A percentile compares a stretch with the other conserved stretches of the same genome.
phyloP scores from a whole-genome alignment of 2,797 vertebrate genomes.

The Semotilus atromaculatus region DNA sequence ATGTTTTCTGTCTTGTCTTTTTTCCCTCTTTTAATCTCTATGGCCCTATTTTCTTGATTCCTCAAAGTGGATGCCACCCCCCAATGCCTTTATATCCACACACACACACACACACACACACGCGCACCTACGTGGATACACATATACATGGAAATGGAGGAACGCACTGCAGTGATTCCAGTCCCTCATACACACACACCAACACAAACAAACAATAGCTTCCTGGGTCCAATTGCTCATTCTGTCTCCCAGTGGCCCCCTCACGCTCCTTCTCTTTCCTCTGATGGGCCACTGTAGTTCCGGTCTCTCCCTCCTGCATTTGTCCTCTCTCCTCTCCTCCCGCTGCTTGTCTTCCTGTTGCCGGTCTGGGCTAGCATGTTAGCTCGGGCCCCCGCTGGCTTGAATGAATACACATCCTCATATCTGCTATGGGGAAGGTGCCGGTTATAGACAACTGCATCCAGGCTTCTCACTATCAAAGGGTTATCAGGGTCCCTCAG shows the following conservation, averaged over 20 bases:
- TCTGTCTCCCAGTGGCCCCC: slow-evolving; percentile 41
- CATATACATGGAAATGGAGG: slow-evolving; percentile 53
- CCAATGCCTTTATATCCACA: slow-evolving; percentile 19
- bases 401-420: slow-evolving; percentile 79
- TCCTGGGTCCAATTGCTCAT: slow-evolving; percentile 56
- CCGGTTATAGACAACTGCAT: slow-evolving; percentile 79
- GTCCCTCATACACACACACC: slow-evolving; percentile 55
- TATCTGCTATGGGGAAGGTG: slow-evolving; percentile 78
- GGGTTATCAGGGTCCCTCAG: slow-evolving; percentile 81
- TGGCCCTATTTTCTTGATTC: slow-evolving; percentile 52
- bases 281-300: slow-evolving; percentile 70
- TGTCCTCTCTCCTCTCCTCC: slow-evolving; percentile 60
- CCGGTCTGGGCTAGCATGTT: slow-evolving; percentile 74
- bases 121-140: no score
- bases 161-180: slow-evolving; percentile 64
- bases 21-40: slow-evolving; percentile 47
- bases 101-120: slow-evolving; percentile 62
- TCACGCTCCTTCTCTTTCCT: slow-evolving; percentile 58
- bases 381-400: slow-evolving; percentile 74
- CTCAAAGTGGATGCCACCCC: slow-evolving; percentile 42
- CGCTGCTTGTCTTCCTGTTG: slow-evolving; percentile 76
- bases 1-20: slow-evolving; percentile 52
- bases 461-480: slow-evolving; percentile 78
- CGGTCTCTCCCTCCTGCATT: slow-evolving; percentile 68
- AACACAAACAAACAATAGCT: slow-evolving; percentile 34